Base-by-base conservation (phyloP, 2,113 vertebrate species). In the Benitochromis conjunctus region DNA sequence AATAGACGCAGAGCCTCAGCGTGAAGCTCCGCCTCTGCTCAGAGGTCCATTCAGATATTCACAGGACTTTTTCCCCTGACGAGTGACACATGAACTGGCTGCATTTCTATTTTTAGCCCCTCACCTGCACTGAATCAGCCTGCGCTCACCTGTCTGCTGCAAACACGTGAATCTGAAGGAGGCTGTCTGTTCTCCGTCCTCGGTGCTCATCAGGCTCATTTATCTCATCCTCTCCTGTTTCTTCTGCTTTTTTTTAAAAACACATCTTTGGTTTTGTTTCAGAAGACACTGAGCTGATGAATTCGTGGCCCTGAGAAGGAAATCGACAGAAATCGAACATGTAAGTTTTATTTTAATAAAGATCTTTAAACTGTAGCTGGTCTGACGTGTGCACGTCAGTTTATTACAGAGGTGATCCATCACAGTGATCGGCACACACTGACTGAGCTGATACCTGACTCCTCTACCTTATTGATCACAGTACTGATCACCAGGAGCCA, bases 401-500 rank as follows among this genome's bases (percentile, higher is more conserved):
- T 64, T 64, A 12, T 36, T 1, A 19, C 18, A 12, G 60, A 36
- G 43, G 16, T 12, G 2, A 0, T 74, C 69, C 69, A 48, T 51
- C 43, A 8, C 69, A 74, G 41, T 18, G 69, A 29, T 51, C 6
- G 4, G 46, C 43, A 51, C 24, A 1, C 43, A 76, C 43, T 41
- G 80, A 55, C n/a, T 6, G 31, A 10, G 18, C 71, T 80, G 79
- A 77, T 3, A 81, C 60, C 79, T 31, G 66, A 86, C 11, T 69
- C 81, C 29, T 31, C 0, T 29, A 7, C 14, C 13, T 51, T 5
- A 82, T 77, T 14, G 85, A 89, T 83, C 89, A 21, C 24, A 2
- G 21, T 51, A 88, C 86, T 48, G 81, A 88, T 81, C 83, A 77
- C 3, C 56, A n/a, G 85, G 12, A 56, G 36, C 31, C 84, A 53